Percentiles rank a stretch among this genome's conserved stretches.
Evolutionary conservation across 2,113 vertebrate species (phyloP).

Genomic region (Oreotrochilus melanogaster): DNA sequence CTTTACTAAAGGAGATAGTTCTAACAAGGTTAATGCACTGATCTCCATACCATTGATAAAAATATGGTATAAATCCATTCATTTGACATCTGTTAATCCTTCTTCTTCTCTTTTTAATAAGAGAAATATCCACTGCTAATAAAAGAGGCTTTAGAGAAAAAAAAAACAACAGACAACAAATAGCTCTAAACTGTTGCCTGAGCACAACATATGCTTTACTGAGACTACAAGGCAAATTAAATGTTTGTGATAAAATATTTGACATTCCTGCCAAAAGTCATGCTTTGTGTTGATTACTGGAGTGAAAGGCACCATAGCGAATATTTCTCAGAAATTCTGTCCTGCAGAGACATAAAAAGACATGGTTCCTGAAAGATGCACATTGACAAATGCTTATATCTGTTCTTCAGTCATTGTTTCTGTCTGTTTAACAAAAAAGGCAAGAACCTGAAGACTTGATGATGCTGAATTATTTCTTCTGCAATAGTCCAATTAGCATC

Average conservation of each 20-base stretch:
- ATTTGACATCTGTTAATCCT: neutral
- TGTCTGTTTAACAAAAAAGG: neutral
- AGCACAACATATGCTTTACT: neutral
- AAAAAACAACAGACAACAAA: neutral
- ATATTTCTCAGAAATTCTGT: neutral
- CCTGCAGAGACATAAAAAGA: neutral
- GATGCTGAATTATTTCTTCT: neutral
- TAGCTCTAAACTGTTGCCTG: neutral
- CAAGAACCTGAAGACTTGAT: neutral
- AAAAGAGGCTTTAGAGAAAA: neutral
- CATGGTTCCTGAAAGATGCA: neutral
- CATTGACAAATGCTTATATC: neutral
- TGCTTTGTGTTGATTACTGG: neutral
- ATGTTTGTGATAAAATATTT: neutral
- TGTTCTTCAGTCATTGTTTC: neutral
- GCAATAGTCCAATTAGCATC: neutral
- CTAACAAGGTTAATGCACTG: neutral
- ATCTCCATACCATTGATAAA: neutral
- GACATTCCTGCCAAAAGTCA: neutral
- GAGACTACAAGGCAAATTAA: neutral
- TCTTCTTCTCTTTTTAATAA: neutral
- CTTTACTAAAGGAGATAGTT: neutral
- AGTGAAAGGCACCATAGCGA: neutral
- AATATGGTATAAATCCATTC: neutral
- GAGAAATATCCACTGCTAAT: neutral